These are phyloP conservation scores for Cacoxenus indagator DNA, from an alignment of 2,888 invertebrate genomes.

Conservation along the genomic window DNA sequence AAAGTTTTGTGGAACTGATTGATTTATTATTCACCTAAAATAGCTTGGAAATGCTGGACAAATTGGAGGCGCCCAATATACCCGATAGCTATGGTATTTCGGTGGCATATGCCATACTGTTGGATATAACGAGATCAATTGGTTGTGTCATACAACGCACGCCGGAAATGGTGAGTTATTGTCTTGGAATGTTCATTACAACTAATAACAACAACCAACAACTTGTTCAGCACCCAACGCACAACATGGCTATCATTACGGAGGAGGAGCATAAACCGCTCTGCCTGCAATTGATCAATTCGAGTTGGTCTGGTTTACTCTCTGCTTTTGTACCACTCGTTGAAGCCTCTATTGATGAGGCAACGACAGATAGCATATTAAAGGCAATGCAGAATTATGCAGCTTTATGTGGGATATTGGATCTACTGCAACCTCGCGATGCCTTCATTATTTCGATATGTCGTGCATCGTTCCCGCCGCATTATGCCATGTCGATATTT, in stretches of 20 bases:
- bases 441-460: slow-evolving; percentile 96
- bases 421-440: slow-evolving; percentile 85
- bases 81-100: slow-evolving; percentile 99
- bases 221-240: slow-evolving; percentile 49
- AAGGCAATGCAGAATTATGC: slow-evolving; percentile 93
- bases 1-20: neutral
- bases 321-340: slow-evolving; percentile 92
- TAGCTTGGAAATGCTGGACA: slow-evolving; percentile 96
- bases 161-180: slow-evolving; percentile 70
- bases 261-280: slow-evolving; percentile 66
- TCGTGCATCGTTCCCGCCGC: slow-evolving; percentile 95
- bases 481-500: slow-evolving; percentile 92
- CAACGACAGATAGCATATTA: slow-evolving; percentile 90
- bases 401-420: slow-evolving; percentile 88
- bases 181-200: neutral
- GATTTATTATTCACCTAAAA: neutral
- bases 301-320: slow-evolving; percentile 95
- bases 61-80: slow-evolving; percentile 91
- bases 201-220: too few relatives aligned
- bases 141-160: slow-evolving; percentile 76
- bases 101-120: slow-evolving; percentile 91
- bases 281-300: slow-evolving; percentile 85
- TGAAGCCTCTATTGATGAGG: slow-evolving; percentile 96
- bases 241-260: slow-evolving; percentile 56
- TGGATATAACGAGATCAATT: slow-evolving; percentile 91